phyloP scores from a whole-genome alignment of 2,113 vertebrate species.

The Scatophagus argus region DNA sequence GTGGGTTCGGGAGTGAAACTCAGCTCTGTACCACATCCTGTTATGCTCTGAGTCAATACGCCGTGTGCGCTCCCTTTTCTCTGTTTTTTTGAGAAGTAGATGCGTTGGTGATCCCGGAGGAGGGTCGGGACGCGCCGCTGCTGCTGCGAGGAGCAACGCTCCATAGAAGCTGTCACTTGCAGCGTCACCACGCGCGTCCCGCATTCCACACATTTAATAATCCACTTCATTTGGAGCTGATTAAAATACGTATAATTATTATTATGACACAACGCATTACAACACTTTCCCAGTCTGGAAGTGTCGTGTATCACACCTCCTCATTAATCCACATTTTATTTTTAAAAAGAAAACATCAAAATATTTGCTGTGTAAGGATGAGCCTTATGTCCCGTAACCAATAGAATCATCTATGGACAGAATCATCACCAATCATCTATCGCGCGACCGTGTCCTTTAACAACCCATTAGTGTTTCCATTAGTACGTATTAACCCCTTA shows the following conservation, averaged over 20 bases:
- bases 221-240: neutral
- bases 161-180: constrained; percentile 81
- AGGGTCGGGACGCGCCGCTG: constrained; percentile 9
- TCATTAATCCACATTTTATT: constrained; percentile 58
- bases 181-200: constrained; percentile 57
- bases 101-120: constrained; percentile 38
- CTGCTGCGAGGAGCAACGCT: neutral
- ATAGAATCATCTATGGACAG: constrained; percentile 57
- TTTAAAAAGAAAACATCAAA: constrained; percentile 51
- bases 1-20: constrained; percentile 75
- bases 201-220: neutral
- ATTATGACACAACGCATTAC: too few relatives aligned
- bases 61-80: constrained; percentile 27
- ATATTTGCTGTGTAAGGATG: constrained; percentile 80
- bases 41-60: constrained; percentile 76
- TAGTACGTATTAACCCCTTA: neutral
- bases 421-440: too few relatives aligned
- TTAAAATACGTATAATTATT: neutral
- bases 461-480: constrained; percentile 34
- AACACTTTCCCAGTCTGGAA: neutral
- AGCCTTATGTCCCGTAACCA: constrained; percentile 63
- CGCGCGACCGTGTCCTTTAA: constrained; percentile 38
- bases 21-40: constrained; percentile 82
- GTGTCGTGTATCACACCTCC: constrained; percentile 1
- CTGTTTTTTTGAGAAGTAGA: constrained; percentile 50